Evolutionary conservation across 2,797 vertebrate genomes (phyloP), one percentile per base, ranked within the genome.

Genomic region (Melanotaenia maccullochi): DNA sequence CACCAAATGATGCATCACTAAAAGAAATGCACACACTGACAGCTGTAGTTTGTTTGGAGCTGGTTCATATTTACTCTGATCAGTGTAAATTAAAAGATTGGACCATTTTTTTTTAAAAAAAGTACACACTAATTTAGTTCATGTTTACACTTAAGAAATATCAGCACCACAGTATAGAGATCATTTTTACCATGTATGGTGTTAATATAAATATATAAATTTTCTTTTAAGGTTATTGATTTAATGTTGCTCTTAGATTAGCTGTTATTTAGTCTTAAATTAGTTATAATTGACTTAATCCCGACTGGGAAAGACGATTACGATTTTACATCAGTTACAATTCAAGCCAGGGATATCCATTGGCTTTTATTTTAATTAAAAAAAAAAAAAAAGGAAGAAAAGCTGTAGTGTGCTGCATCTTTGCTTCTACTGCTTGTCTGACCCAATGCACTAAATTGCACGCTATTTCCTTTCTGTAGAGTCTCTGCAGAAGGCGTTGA

Each of bases 1-100:
- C 84, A 60, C 62, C 36, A 32, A 56, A 72, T 63, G 78, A 65
- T 65, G 77, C 78, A 74, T 73, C 82, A 69, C 74, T 63, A 73
- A 78, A 78, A 68, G 74, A 83, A 89, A 89, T 60, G 78, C 72
- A 79, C 65, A 68, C 82, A 58, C 36, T 80, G 75, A 83, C 87
- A 88, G 75, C 72, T 81, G 81, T 59, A 69, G 28, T 36, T 12
- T 68, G 63, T 51, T 57, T 35, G 12, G 30, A 76, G 62, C 79
- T 68, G 49, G 9, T 59, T 35, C 18, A 61, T 68, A 14, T 56
- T 54, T 33, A 63, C 16, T 60, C 24, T 24, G 40, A 76, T 72
- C 52, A 58, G 8, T 55, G 61, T 38, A 2, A 36, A 3, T 57
- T 16, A 9, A 36, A 52, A 65, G 13, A 18, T 18, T 16, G 40